phyloP scores from a whole-genome alignment of 2,888 invertebrate genomes.

The Lepetodrilus schrolli region DNA sequence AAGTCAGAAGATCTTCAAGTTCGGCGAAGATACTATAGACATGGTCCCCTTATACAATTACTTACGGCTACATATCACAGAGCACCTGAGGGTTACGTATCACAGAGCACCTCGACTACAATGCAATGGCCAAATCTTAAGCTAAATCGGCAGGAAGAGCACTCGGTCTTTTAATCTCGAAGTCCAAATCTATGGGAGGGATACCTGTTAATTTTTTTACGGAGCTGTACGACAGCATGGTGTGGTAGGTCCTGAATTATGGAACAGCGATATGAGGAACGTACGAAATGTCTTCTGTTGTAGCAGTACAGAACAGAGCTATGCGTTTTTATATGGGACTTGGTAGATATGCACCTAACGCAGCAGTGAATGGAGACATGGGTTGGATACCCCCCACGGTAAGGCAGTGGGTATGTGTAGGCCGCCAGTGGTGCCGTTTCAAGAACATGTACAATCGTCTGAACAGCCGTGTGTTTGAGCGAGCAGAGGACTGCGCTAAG shows the following conservation, averaged over 20 bases:
- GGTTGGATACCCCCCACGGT: constrained; percentile 15
- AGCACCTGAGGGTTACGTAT: background rate
- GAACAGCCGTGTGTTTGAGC: background rate
- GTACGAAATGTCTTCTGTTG: background rate
- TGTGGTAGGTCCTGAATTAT: background rate
- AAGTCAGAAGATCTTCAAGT: background rate
- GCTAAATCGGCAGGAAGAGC: background rate
- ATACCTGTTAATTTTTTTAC: background rate
- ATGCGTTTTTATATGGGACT: background rate
- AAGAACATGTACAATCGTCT: background rate
- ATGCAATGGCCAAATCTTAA: background rate
- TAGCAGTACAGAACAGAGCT: background rate
- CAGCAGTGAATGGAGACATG: background rate
- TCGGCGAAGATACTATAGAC: background rate
- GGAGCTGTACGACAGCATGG: constrained; percentile 7
- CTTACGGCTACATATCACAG: background rate
- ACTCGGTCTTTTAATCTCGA: background rate
- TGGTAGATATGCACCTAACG: background rate
- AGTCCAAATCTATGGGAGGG: background rate
- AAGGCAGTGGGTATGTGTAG: background rate
- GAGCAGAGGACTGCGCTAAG: background rate
- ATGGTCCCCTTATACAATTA: background rate
- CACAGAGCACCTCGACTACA: background rate
- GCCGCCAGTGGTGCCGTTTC: background rate
- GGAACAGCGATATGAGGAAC: background rate